Evolutionary conservation across 2,113 vertebrate species (phyloP), one percentile per base, ranked within the genome.

Genomic region (Machaerirhynchus nigripectus): DNA sequence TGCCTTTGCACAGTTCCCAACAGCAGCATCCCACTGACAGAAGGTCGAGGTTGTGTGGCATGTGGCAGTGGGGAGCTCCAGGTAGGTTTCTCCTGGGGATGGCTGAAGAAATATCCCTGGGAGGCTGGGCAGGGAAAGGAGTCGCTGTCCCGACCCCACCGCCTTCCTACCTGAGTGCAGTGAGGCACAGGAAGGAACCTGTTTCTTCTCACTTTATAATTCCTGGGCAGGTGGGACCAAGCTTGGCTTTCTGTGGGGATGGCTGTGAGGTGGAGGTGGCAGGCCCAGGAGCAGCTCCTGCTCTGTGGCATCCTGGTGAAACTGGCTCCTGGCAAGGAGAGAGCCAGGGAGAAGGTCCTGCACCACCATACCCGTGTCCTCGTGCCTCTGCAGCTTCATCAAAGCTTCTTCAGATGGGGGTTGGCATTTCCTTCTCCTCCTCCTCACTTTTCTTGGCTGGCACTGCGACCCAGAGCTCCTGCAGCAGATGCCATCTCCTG

Each of bases 311-410:
- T 42, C 23, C 30, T 8, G 3, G 17, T 52, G 31, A 47, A 77
- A 12, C 55, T 70, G 35, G 22, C 24, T 76, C 11, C 26, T 42
- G 56, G 27, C 2, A 2, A 46, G 53, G 56, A 82, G 27, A 39
- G 11, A 71, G 47, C 11, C 2, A 27, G 11, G n/a, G 6, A 49
- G 15, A 49, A 49, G 59, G n/a, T 87, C 52, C 24, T 35, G 3
- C 35, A 68, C 39, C 52, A 67, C 30, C 19, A 16, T n/a, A 10
- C 30, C 15, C 0, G 0, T 4, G 1, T 75, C 39, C 55, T 74
- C 7, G 17, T 79, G 64, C 44, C 39, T 88, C 68, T 47, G 61
- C 0, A 1, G 64, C 80, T 86, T 76, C 56, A 59, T 64, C 52
- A 63, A 56, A 77, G 61, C 68, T 67, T 40, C n/a, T 83, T 84